Evolutionary conservation across 1,140 invertebrate genomes (phyloP), one percentile per base, ranked within the genome.

Genomic region (Zaprionus camerounensis): DNA sequence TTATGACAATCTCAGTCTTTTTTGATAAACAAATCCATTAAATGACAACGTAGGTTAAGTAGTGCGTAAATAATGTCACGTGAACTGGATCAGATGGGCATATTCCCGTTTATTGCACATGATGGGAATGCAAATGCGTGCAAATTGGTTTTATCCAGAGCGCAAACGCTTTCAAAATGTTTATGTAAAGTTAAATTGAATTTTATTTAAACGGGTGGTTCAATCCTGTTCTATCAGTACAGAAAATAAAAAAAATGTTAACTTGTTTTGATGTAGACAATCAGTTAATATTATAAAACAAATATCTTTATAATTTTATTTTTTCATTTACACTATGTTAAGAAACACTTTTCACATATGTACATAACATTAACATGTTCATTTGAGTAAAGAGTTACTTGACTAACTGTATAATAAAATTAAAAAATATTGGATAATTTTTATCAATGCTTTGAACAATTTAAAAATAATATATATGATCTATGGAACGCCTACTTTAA

Each of bases 21-120:
- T 71, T 44, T 20, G 5, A 76, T 57, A 67, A 76, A 76, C 70
- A 76, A 76, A 34, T 49, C 24, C 44, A 76, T 76, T 67, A 76
- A 66, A 34, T 34, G 12, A 3, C n/a, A 44, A 15, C n/a, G 12
- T n/a, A 73, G 44, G 20, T 41, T 9, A 38, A 53, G 20, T 24
- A 57, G 44, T 55, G 44, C 36, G 61, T 65, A 46, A 63, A 65
- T 61, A 46, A 31, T 53, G 46, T 65, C 73, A 76, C 61, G 61
- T 76, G 55, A 76, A 76, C 61, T 76, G 69, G 73, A 76, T 76
- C 34, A 15, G 9, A 65, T 44, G 22, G 46, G 55, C 41, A 71
- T 38, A 61, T 71, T 71, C 61, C 69, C 55, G 73, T 65, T 71
- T n/a, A 38, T 28, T 41, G 59, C 68, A 71, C 68, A 65, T 17